A percentile compares a stretch with the other conserved stretches of the same genome.
These are phyloP conservation scores for Leptopilina syphax DNA, from an alignment of 2,888 invertebrate genomes.

Conservation along the genomic window DNA sequence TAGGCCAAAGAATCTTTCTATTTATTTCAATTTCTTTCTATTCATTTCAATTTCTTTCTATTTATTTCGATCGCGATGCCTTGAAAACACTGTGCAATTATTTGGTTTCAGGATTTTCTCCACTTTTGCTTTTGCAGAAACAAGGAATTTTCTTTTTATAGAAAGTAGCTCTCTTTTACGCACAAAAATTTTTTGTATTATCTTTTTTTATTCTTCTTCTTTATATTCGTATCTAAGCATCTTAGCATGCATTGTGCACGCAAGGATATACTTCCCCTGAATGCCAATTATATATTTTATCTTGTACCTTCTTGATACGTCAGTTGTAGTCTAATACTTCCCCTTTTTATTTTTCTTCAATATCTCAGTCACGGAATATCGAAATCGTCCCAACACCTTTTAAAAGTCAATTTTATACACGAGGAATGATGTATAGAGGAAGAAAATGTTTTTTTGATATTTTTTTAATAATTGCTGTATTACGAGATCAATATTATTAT, in stretches of 20 bases:
- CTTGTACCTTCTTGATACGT: conserved; percentile 20
- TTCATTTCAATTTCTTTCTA: no score
- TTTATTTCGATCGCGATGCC: neutral
- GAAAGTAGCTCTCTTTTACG: conserved; percentile 9
- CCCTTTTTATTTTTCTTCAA: conserved; percentile 12
- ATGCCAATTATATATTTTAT: conserved; percentile 35
- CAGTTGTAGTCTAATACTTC: neutral
- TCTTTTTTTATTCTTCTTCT: conserved; percentile 11
- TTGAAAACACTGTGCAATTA: conserved; percentile 31
- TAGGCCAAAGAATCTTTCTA: no score
- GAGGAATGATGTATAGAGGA: neutral
- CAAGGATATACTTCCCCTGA: conserved; percentile 18
- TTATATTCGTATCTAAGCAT: conserved; percentile 30
- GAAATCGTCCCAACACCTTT: conserved; percentile 1
- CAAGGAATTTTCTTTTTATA: neutral
- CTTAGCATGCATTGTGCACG: conserved; percentile 35
- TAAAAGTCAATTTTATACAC: neutral
- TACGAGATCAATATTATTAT: no score
- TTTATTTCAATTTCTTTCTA: no score
- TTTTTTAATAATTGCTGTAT: no score
- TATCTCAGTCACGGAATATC: conserved; percentile 8
- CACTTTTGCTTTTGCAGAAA: conserved; percentile 16
- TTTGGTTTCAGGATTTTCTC: neutral
- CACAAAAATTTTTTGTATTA: neutral
- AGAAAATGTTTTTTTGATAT: no score